Evolutionary conservation across 1,140 invertebrate genomes (phyloP), one percentile per base, ranked within the genome.

Genomic region (Drosophila sproati): DNA sequence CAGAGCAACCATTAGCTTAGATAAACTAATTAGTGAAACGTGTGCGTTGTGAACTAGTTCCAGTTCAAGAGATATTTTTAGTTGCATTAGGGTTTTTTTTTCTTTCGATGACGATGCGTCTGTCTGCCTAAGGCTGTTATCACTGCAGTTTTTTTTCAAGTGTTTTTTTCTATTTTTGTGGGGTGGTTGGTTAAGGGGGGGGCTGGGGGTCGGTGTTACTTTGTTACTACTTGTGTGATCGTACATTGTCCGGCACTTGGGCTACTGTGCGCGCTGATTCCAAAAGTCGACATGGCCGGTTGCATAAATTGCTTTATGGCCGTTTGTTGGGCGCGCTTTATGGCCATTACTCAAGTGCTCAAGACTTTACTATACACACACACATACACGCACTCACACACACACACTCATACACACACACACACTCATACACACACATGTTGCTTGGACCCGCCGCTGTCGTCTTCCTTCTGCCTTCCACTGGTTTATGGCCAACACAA

Each of bases 251-350:
- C 63, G 59, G 63, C 48, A 37, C 45, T 62, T 62, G 32, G 56
- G 82, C 83, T 88, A 88, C 83, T 83, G 83, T 87, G 54, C 66
- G 77, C 77, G 83, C 77, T 87, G 83, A 87, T 88, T 87, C 83
- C 80, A 88, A 88, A 80, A 88, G 83, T 87, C 83, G 83, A 55
- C 74, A 51, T 64, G 55, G 74, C 70, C 45, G 70, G 69, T 73
- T 85, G 82, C 85, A 88, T 89, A 89, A 89, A 89, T 89, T 85
- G 85, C 78, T 89, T 89, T 89, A 89, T 89, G 85, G 59, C 75
- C 69, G 61, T 74, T 86, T 77, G 77, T 47, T 79, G 61, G 75
- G 85, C 77, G 77, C 78, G 55, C 85, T 89, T 89, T 89, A 89
- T 89, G 85, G 80, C 80, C 85, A 85, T 89, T 89, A 89, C 78